Percentiles rank a stretch among this genome's conserved stretches.
These are phyloP conservation scores for Barypeithes pellucidus DNA, from an alignment of 2,888 invertebrate species.

Conservation along the genomic window DNA sequence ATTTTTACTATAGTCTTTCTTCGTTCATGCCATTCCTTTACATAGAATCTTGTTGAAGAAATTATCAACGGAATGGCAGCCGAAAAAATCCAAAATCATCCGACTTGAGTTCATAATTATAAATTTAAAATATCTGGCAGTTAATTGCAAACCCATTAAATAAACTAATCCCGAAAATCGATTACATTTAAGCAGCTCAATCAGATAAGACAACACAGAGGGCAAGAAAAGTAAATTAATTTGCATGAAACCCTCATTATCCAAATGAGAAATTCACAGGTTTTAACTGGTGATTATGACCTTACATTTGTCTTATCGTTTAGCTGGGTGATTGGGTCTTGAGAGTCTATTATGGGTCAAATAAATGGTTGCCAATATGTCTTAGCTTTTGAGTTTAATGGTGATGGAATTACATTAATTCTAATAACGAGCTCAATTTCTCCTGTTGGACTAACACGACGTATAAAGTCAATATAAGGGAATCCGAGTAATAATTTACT, in stretches of 20 bases:
- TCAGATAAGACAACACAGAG: conserved; percentile 50
- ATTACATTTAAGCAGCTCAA: conserved; percentile 47
- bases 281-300: conserved; percentile 59
- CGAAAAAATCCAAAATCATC: too few relatives aligned
- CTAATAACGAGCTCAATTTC: background rate
- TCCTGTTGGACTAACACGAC: background rate
- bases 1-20: too few relatives aligned
- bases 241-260: conserved; percentile 63
- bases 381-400: conserved; percentile 16
- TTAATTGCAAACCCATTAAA: conserved; percentile 21
- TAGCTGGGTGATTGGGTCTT: conserved; percentile 29
- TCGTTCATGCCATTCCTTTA: too few relatives aligned
- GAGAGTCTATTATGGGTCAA: conserved; percentile 32
- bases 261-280: conserved; percentile 60
- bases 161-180: conserved; percentile 31
- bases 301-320: conserved; percentile 61
- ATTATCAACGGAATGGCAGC: too few relatives aligned
- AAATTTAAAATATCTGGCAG: background rate
- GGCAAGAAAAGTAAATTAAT: conserved; percentile 62
- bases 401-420: conserved; percentile 3
- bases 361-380: conserved; percentile 35
- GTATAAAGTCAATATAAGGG: too few relatives aligned
- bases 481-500: too few relatives aligned
- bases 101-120: too few relatives aligned
- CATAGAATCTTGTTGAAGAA: too few relatives aligned